These are phyloP conservation scores for Anthonomus grandis DNA, from an alignment of 1,140 invertebrate species.

Conservation along the genomic window DNA sequence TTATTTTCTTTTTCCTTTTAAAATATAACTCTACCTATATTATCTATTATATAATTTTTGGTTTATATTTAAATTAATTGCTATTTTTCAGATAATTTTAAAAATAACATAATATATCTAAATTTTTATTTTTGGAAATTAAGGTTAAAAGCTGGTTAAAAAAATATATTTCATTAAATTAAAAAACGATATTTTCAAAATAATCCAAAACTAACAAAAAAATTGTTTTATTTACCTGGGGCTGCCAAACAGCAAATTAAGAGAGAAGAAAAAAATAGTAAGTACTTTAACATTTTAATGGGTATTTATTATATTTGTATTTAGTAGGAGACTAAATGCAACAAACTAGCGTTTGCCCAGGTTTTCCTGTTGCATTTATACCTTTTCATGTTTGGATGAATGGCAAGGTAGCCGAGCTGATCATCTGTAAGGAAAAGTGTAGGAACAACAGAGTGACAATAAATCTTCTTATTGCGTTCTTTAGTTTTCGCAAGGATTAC, in stretches of 20 bases:
- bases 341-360: neutral
- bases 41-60: no score
- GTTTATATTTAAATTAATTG: no score
- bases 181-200: no score
- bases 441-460: neutral
- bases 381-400: neutral
- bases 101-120: neutral
- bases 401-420: neutral
- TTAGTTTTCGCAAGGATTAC: neutral
- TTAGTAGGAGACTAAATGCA: no score
- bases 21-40: no score
- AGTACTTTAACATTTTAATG: neutral
- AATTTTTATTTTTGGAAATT: no score
- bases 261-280: neutral
- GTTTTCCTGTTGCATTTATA: neutral
- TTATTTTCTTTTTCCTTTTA: no score
- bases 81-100: neutral
- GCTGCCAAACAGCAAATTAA: neutral
- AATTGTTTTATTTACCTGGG: neutral
- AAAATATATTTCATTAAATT: no score
- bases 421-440: slow-evolving; percentile 6
- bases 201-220: no score
- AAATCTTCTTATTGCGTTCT: neutral
- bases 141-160: no score
- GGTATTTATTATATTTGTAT: neutral